phyloP scores from a whole-genome alignment of 2,113 vertebrate genomes.

The Caretta caretta region DNA sequence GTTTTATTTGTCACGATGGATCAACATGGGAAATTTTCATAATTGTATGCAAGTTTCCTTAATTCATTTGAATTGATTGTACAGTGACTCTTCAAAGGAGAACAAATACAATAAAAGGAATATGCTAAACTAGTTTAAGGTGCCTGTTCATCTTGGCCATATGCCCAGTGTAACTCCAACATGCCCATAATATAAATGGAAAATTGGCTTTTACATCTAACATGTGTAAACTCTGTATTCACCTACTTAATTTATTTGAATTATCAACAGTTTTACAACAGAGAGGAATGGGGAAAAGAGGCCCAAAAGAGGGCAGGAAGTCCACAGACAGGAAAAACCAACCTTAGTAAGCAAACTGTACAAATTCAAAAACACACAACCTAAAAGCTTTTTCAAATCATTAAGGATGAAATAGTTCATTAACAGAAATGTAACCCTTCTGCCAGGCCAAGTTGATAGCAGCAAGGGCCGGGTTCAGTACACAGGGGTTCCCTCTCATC shows the following conservation, averaged over 20 bases:
- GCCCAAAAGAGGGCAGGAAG: not conserved
- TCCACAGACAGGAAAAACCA: not conserved
- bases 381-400: not conserved
- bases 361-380: not conserved
- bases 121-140: not conserved
- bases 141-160: not conserved
- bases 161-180: not conserved
- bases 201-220: not conserved
- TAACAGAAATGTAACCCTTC: not conserved
- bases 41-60: not conserved
- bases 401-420: not conserved
- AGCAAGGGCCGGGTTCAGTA: too few relatives aligned
- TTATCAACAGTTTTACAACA: not conserved
- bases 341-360: accelerated
- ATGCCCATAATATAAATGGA: not conserved
- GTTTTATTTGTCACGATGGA: constrained; percentile 23
- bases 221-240: not conserved
- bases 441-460: too few relatives aligned
- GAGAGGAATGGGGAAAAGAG: accelerated
- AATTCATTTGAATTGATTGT: not conserved
- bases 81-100: not conserved
- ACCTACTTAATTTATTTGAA: accelerated
- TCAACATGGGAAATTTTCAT: not conserved
- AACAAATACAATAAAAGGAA: constrained; percentile 20
- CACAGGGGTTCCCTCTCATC: too few relatives aligned